phyloP scores from a whole-genome alignment of 30 jellyfish, hydroid and myxozoan genomes.

The Rhopilema esculentum region DNA sequence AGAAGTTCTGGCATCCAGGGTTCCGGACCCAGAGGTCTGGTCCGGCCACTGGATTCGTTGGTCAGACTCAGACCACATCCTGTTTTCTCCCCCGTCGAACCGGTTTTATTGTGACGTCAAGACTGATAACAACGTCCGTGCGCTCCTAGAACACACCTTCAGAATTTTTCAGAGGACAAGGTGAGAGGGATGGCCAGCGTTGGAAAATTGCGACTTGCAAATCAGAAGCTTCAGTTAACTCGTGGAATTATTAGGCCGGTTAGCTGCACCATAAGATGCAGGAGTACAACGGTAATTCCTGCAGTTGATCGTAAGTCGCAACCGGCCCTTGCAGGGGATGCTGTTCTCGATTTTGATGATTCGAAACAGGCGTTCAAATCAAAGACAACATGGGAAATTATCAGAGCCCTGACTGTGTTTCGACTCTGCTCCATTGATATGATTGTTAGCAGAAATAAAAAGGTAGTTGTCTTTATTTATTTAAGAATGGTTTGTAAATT shows the following conservation, averaged over 20 bases:
- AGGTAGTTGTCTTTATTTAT: slow-evolving; percentile 37
- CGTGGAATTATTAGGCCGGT: slow-evolving; percentile 20
- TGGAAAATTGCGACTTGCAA: background rate
- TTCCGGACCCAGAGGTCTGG: too few species aligned
- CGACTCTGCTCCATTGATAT: slow-evolving; percentile 76
- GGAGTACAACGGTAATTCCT: slow-evolving; percentile 55
- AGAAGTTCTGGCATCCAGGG: too few species aligned
- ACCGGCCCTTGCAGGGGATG: slow-evolving; percentile 1
- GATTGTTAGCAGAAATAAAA: slow-evolving; percentile 69
- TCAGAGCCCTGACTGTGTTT: slow-evolving; percentile 86
- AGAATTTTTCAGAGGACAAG: background rate
- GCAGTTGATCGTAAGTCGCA: slow-evolving; percentile 31
- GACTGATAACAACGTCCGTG: slow-evolving; percentile 2
- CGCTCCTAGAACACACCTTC: slow-evolving; percentile 4
- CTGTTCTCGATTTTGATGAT: slow-evolving; percentile 68
- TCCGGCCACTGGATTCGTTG: too few species aligned
- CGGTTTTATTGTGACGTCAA: slow-evolving; percentile 54
- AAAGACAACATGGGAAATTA: slow-evolving; percentile 84
- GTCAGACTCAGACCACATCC: too few species aligned
- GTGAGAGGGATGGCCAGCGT: slow-evolving; percentile 7
- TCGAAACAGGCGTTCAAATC: slow-evolving; percentile 81
- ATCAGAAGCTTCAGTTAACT: background rate
- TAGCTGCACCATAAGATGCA: slow-evolving; percentile 9
- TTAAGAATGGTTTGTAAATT: too few species aligned
- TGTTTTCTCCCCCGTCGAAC: slow-evolving; percentile 9